These are phyloP conservation scores for Oncorhynchus keta DNA, from an alignment of 2,113 vertebrate genomes.

Conservation along the genomic window DNA sequence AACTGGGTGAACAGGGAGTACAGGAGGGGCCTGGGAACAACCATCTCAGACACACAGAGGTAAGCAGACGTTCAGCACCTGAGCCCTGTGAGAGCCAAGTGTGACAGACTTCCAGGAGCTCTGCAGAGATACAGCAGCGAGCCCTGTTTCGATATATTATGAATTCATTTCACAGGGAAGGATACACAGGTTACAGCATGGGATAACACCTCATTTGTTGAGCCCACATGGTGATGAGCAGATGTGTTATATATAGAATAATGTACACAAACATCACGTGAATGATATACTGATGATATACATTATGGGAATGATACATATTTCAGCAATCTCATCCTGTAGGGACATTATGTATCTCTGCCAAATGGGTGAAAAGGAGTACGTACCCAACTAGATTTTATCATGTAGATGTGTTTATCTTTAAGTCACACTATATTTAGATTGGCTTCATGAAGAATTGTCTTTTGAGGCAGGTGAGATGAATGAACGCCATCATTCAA, in stretches of 20 bases:
- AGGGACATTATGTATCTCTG: background rate
- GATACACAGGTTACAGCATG: background rate
- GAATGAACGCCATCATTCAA: background rate
- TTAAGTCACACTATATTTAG: slow-evolving; percentile 45
- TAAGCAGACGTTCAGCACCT: slow-evolving; percentile 47
- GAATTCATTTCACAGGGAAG: slow-evolving; percentile 45
- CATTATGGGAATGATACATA: slow-evolving; percentile 8
- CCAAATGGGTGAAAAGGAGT: background rate
- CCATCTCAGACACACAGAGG: slow-evolving; percentile 27
- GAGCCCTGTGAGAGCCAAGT: background rate
- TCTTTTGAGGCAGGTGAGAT: slow-evolving; percentile 29
- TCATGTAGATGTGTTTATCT: slow-evolving; percentile 27
- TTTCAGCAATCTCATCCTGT: slow-evolving; percentile 40
- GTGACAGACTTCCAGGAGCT: slow-evolving; percentile 32
- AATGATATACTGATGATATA: too few species aligned
- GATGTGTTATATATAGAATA: slow-evolving; percentile 21
- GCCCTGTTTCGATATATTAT: slow-evolving; percentile 29
- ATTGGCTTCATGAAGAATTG: slow-evolving; percentile 29
- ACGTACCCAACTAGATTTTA: slow-evolving; percentile 22
- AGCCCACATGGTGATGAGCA: slow-evolving; percentile 25
- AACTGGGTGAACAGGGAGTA: too few species aligned
- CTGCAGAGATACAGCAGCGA: slow-evolving; percentile 30
- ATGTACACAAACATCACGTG: too few species aligned
- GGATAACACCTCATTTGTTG: slow-evolving; percentile 30
- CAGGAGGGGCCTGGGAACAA: background rate